Conservation (phyloP, 1,140 invertebrate genomes). For the Cherax quadricarinatus region DNA sequence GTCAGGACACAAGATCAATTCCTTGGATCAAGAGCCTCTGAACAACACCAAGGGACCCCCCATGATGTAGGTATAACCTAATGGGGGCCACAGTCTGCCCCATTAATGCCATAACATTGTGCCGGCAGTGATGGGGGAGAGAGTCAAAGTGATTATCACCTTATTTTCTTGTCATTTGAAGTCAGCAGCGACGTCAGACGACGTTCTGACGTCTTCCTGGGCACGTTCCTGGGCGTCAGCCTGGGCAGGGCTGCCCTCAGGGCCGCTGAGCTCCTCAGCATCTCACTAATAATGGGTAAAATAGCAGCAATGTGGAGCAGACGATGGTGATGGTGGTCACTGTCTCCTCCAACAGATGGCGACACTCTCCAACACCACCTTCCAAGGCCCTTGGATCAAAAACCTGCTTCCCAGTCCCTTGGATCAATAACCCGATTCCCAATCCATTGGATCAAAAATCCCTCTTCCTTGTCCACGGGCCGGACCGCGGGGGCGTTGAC, state of each 20-base stretch:
- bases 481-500: too few relatives aligned
- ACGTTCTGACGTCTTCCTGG: not conserved
- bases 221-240: conserved; percentile 22
- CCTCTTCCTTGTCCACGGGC: too few relatives aligned
- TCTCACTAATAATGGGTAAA: not conserved
- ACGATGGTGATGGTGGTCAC: not conserved
- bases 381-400: too few relatives aligned
- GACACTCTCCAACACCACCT: too few relatives aligned
- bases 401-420: too few relatives aligned
- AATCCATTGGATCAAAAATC: too few relatives aligned
- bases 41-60: too few relatives aligned
- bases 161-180: not conserved
- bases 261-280: conserved; percentile 14
- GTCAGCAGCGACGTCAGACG: not conserved
- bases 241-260: conserved; percentile 23
- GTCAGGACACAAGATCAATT: too few relatives aligned
- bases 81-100: not conserved
- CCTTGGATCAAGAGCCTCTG: too few relatives aligned
- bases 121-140: not conserved
- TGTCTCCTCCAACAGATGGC: too few relatives aligned
- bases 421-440: too few relatives aligned
- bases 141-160: not conserved
- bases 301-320: not conserved
- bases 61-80: too few relatives aligned
- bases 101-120: not conserved